These are phyloP conservation scores for Pachyuromys duprasi DNA, from an alignment of 2,797 vertebrate species.

Conservation along the genomic window DNA sequence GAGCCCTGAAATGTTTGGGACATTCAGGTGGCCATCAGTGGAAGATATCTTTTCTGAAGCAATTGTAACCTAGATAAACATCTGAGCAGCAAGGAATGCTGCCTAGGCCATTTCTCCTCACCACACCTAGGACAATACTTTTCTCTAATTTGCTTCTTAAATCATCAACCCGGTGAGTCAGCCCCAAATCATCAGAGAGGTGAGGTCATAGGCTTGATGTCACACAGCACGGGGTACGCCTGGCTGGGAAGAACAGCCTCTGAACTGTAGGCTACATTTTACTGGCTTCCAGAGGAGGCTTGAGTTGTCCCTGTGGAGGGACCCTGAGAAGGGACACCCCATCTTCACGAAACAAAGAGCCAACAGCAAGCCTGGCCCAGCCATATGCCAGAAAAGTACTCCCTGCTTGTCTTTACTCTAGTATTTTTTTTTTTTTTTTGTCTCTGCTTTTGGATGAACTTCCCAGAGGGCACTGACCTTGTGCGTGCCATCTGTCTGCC, in stretches of 20 bases:
- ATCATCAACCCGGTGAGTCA: not conserved
- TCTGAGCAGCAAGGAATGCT: not conserved
- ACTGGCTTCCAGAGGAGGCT: not conserved
- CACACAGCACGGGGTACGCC: not conserved
- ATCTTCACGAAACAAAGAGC: not conserved
- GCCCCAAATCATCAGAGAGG: not conserved
- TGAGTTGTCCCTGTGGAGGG: rapidly evolving
- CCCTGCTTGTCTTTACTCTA: not conserved
- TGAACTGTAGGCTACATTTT: not conserved
- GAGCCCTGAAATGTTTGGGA: not conserved
- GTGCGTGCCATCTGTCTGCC: not conserved
- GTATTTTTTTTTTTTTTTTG: not conserved
- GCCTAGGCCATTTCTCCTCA: not conserved
- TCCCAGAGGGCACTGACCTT: not conserved
- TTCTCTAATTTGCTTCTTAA: not conserved
- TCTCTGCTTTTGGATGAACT: conserved; percentile 30
- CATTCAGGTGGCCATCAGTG: not conserved
- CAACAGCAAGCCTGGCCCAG: not conserved
- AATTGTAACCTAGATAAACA: not conserved
- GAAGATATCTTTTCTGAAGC: not conserved
- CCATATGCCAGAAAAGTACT: not conserved
- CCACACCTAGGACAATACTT: not conserved
- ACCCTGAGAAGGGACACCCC: not conserved
- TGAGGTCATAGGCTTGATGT: not conserved
- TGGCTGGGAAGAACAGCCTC: not conserved